phyloP scores from a whole-genome alignment of 2,888 invertebrate genomes.

The Zygothrica quintamaculata region DNA sequence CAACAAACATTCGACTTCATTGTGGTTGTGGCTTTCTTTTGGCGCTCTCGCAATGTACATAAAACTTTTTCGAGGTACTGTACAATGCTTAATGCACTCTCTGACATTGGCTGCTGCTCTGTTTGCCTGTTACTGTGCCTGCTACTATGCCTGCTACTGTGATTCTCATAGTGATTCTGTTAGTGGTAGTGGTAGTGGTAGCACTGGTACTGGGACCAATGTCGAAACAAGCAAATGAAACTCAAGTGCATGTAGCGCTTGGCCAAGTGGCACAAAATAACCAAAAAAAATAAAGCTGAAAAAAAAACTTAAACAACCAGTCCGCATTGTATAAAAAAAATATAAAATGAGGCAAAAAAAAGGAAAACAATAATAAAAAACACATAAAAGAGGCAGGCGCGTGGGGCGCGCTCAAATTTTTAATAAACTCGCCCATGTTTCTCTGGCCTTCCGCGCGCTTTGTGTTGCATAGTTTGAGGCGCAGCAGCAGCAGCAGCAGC shows the following conservation, averaged over 20 bases:
- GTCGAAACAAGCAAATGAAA: slow-evolving; percentile 75
- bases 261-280: slow-evolving; percentile 62
- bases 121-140: slow-evolving; percentile 2
- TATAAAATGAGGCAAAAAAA: slow-evolving; percentile 26
- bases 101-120: slow-evolving; percentile 59
- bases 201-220: slow-evolving; percentile 25
- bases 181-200: no score
- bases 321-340: slow-evolving; percentile 30
- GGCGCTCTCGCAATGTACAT: slow-evolving; percentile 67
- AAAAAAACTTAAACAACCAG: slow-evolving; percentile 42
- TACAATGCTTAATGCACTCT: slow-evolving; percentile 77
- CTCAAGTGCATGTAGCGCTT: slow-evolving; percentile 74
- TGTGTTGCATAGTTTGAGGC: slow-evolving; percentile 60
- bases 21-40: slow-evolving; percentile 71
- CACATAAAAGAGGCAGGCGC: slow-evolving; percentile 29
- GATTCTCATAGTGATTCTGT: no score
- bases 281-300: slow-evolving; percentile 26
- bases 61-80: slow-evolving; percentile 67
- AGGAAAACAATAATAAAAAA: slow-evolving; percentile 56
- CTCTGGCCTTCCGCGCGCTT: slow-evolving; percentile 41
- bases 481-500: slow-evolving; percentile 49
- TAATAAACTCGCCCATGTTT: slow-evolving; percentile 70
- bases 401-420: slow-evolving; percentile 61
- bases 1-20: slow-evolving; percentile 67
- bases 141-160: no score